These are phyloP conservation scores for Miichthys miiuy DNA, from an alignment of 2,797 vertebrate species.

Conservation along the genomic window DNA sequence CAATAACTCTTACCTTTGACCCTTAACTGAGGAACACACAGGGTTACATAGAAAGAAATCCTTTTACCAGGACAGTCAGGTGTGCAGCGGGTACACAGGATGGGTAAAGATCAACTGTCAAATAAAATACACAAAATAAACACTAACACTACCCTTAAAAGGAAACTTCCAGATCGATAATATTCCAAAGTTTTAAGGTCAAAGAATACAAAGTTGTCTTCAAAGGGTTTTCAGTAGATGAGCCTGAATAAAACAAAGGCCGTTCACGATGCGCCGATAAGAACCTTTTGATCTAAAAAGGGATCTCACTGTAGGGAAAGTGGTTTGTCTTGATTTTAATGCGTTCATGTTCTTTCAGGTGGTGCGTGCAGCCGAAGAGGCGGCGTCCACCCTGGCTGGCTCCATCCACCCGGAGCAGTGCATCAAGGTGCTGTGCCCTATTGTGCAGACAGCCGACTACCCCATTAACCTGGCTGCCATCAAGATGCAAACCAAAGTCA, in stretches of 20 bases:
- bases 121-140: constrained; percentile 1
- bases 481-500: constrained; percentile 99
- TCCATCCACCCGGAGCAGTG: constrained; percentile 98
- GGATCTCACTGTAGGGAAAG: not conserved
- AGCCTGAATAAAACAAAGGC: not conserved
- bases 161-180: not conserved
- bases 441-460: constrained; percentile 98
- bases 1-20: not conserved
- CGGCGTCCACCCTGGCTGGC: constrained; percentile 92
- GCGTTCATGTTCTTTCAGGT: constrained; percentile 84
- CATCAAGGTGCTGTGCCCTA: constrained; percentile 98
- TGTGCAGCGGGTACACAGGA: constrained; percentile 15
- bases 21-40: not conserved
- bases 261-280: not conserved
- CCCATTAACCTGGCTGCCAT: constrained; percentile 98
- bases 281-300: not conserved
- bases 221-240: not conserved
- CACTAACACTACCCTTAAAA: not conserved
- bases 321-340: too few relatives aligned
- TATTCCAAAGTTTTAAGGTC: too few relatives aligned
- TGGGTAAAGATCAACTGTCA: not conserved
- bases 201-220: not conserved
- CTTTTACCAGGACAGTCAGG: not conserved
- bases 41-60: not conserved
- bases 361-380: constrained; percentile 96